phyloP scores from a whole-genome alignment of 2,888 invertebrate genomes.

The Clivina fossor region DNA sequence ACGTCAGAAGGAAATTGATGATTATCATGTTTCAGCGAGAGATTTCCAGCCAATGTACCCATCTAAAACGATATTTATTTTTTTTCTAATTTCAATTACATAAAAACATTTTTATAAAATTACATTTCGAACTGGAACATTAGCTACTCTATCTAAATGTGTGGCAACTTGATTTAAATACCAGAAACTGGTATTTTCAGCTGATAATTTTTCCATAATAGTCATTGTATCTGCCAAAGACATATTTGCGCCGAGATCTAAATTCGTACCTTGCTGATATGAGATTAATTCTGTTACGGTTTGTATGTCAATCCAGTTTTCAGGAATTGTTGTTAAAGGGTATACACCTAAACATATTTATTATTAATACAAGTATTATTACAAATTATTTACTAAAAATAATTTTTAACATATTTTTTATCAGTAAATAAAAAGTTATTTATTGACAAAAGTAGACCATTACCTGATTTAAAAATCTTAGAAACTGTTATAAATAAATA shows the following conservation, averaged over 20 bases:
- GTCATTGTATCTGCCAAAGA: slow-evolving; percentile 60
- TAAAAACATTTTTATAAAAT: slow-evolving; percentile 44
- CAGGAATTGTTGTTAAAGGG: slow-evolving; percentile 53
- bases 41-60: slow-evolving; percentile 68
- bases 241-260: slow-evolving; percentile 62
- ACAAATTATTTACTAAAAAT: too few relatives aligned
- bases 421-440: too few relatives aligned
- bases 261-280: slow-evolving; percentile 51
- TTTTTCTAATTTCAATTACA: background rate
- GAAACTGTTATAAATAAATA: too few relatives aligned
- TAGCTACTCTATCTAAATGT: slow-evolving; percentile 71
- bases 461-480: too few relatives aligned
- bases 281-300: slow-evolving; percentile 59
- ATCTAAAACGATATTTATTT: slow-evolving; percentile 50
- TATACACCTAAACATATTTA: slow-evolving; percentile 51
- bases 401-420: background rate
- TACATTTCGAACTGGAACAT: slow-evolving; percentile 72
- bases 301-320: slow-evolving; percentile 66
- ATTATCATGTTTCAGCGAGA: slow-evolving; percentile 64
- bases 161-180: slow-evolving; percentile 61
- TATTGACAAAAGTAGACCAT: too few relatives aligned
- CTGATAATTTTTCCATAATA: slow-evolving; percentile 52
- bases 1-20: slow-evolving; percentile 69
- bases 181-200: slow-evolving; percentile 56
- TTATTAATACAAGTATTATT: too few relatives aligned